These are phyloP conservation scores for Xestia xanthographa DNA, from an alignment of 2,888 invertebrate species.

Conservation along the genomic window DNA sequence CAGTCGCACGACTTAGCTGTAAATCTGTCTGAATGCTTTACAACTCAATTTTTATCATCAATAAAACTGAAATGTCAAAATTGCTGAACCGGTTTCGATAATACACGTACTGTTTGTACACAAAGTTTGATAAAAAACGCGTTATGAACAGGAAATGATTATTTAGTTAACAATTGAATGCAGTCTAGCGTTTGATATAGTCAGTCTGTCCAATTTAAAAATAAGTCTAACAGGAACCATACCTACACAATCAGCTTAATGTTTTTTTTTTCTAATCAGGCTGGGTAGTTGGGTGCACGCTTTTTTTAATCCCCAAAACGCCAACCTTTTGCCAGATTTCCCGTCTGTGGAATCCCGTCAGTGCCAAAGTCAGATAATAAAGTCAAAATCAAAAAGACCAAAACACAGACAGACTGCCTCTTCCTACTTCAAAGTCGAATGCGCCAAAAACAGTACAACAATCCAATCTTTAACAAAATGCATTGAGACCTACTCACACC, in stretches of 20 bases:
- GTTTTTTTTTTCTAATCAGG: neutral
- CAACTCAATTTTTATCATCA: neutral
- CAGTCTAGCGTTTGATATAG: neutral
- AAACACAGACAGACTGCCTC: neutral
- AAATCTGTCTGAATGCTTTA: neutral
- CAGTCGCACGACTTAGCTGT: neutral
- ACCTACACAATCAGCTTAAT: neutral
- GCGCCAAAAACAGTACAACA: slow-evolving; percentile 10
- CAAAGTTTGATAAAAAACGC: slow-evolving; percentile 9
- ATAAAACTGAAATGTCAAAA: slow-evolving; percentile 21
- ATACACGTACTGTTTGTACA: slow-evolving; percentile 13
- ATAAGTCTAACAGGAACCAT: neutral
- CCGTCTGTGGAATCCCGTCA: neutral
- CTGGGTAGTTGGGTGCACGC: neutral
- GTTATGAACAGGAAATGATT: slow-evolving; percentile 16
- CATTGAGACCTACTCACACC: slow-evolving; percentile 18
- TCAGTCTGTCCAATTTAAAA: neutral
- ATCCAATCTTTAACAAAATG: slow-evolving; percentile 23
- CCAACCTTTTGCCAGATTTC: neutral
- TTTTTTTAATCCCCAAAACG: neutral
- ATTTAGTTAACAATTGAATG: slow-evolving; percentile 7
- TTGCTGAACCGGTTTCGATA: neutral
- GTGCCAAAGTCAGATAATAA: slow-evolving; percentile 1
- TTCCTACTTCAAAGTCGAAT: slow-evolving; percentile 3
- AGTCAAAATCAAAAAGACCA: neutral